phyloP scores from a whole-genome alignment of 1,140 invertebrate genomes.

The Heliothis subflexa region DNA sequence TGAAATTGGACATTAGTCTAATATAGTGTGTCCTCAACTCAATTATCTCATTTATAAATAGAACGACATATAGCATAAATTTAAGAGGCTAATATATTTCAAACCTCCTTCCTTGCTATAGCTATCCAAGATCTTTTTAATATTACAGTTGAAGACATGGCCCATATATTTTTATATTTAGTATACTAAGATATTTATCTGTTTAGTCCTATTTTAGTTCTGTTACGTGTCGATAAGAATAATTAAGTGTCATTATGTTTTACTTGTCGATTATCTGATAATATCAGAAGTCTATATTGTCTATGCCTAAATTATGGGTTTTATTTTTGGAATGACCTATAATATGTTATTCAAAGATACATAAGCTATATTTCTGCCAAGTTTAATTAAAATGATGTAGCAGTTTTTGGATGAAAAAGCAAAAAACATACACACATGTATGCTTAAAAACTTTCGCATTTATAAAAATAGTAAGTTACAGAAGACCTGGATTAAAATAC shows the following conservation, averaged over 20 bases:
- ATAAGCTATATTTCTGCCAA: no score
- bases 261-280: neutral
- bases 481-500: no score
- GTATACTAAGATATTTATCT: neutral
- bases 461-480: no score
- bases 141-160: conserved; percentile 1
- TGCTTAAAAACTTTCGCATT: no score
- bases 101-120: conserved; percentile 9
- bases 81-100: conserved; percentile 10
- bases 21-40: neutral
- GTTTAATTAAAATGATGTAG: no score
- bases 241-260: conserved; percentile 28
- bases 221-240: neutral
- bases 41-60: neutral
- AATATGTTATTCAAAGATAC: no score
- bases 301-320: neutral
- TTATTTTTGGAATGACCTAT: no score
- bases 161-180: conserved; percentile 15
- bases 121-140: conserved; percentile 34
- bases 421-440: no score
- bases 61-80: conserved; percentile 1
- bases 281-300: neutral
- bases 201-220: conserved; percentile 11
- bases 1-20: no score
- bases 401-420: no score